These are phyloP conservation scores for Falco punctatus DNA, from an alignment of 2,113 vertebrate species.

Conservation along the genomic window DNA sequence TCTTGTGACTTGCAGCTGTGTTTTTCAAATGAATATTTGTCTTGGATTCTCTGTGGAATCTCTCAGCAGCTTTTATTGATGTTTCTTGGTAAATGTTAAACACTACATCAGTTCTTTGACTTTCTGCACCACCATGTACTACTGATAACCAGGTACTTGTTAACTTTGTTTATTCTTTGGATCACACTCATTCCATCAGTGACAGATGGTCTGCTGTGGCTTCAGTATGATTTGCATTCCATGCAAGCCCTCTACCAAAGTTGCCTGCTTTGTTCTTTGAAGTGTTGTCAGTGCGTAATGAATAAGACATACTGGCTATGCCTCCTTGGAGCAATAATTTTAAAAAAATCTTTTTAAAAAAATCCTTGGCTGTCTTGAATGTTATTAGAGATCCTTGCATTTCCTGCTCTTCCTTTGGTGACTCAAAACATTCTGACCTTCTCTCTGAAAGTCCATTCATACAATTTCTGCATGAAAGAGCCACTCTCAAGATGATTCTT, in stretches of 20 bases:
- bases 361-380: neutral
- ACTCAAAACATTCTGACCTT: neutral
- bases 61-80: conserved; percentile 58
- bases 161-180: conserved; percentile 38
- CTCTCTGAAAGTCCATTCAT: neutral
- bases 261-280: neutral
- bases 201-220: neutral
- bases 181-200: conserved; percentile 1
- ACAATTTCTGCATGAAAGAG: neutral
- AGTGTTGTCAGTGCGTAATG: neutral
- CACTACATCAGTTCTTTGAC: conserved; percentile 29
- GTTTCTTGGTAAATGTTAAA: conserved; percentile 53
- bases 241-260: neutral
- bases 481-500: neutral
- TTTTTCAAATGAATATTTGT: conserved; percentile 64
- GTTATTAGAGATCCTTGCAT: neutral
- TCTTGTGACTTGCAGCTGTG: conserved; percentile 65
- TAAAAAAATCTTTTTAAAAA: too few species aligned
- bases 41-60: conserved; percentile 43
- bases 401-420: neutral
- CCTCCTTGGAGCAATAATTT: neutral
- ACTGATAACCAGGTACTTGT: conserved; percentile 42
- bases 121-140: conserved; percentile 25
- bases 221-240: neutral
- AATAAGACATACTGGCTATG: neutral